A percentile compares a stretch with the other conserved stretches of the same genome.
Conservation (phyloP, 1,140 invertebrate genomes). For the Rhyzopertha dominica region DNA sequence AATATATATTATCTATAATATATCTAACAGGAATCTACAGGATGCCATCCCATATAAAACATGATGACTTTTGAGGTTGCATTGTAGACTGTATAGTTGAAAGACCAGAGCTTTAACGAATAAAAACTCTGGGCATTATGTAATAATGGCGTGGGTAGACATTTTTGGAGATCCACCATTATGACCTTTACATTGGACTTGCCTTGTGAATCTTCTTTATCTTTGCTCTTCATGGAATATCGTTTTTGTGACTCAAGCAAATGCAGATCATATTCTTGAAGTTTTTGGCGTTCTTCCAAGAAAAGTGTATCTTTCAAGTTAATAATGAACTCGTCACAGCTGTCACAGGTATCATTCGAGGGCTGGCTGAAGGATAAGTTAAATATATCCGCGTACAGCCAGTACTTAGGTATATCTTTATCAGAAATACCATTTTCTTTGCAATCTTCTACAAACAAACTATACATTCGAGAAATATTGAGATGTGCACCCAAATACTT, state of each 20-base stretch:
- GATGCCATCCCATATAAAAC: slow-evolving; percentile 14
- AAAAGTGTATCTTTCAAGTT: slow-evolving; percentile 17
- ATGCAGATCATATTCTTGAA: slow-evolving; percentile 14
- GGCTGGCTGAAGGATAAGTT: slow-evolving; percentile 18
- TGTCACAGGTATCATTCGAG: slow-evolving; percentile 15
- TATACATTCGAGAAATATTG: slow-evolving; percentile 13
- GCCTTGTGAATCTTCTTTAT: slow-evolving; percentile 13
- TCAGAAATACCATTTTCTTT: slow-evolving; percentile 14
- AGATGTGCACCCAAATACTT: slow-evolving; percentile 14
- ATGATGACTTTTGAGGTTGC: slow-evolving; percentile 15
- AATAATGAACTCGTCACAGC: slow-evolving; percentile 14
- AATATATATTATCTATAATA: slow-evolving; percentile 14
- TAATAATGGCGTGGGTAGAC: slow-evolving; percentile 17
- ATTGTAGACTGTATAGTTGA: slow-evolving; percentile 15
- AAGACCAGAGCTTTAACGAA: slow-evolving; percentile 16
- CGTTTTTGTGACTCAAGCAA: slow-evolving; percentile 13
- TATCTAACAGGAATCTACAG: slow-evolving; percentile 12
- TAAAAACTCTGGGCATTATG: slow-evolving; percentile 13
- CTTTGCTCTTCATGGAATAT: slow-evolving; percentile 8
- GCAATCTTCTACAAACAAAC: slow-evolving; percentile 11
- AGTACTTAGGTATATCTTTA: slow-evolving; percentile 16
- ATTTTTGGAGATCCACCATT: slow-evolving; percentile 18
- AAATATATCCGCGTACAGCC: slow-evolving; percentile 16
- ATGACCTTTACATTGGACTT: slow-evolving; percentile 13
- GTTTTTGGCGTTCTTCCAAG: slow-evolving; percentile 12